Percentiles rank a stretch among this genome's conserved stretches.
Conservation (phyloP, 64 coral and sea anemone genomes). For the Montipora sp. region DNA sequence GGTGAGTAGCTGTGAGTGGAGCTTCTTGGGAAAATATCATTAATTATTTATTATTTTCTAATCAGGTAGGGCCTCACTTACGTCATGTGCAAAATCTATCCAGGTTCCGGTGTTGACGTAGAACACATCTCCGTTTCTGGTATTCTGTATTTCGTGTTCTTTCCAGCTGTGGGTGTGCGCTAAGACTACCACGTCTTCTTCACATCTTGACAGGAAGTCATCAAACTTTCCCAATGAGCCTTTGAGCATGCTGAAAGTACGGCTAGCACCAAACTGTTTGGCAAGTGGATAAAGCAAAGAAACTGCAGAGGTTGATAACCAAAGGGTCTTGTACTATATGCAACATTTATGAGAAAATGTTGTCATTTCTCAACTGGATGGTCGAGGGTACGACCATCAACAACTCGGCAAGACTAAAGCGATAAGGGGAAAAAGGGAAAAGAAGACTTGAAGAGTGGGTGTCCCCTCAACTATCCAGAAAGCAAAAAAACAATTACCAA, state of each 20-base stretch:
- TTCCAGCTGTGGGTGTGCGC: slow-evolving; percentile 13
- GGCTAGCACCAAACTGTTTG: slow-evolving; percentile 2
- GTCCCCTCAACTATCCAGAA: too few species aligned
- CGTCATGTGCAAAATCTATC: slow-evolving; percentile 13
- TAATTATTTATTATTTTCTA: neutral
- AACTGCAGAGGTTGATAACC: neutral
- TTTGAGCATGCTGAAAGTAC: slow-evolving; percentile 21
- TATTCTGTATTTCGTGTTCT: neutral
- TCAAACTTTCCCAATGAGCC: slow-evolving; percentile 10
- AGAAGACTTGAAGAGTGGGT: too few species aligned
- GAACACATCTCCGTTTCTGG: slow-evolving; percentile 3
- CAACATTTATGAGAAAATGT: neutral
- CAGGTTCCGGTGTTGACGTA: slow-evolving; percentile 24
- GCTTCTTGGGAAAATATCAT: too few species aligned
- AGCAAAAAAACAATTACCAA: too few species aligned
- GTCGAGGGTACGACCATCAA: neutral
- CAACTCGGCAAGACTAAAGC: neutral
- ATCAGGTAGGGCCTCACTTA: neutral
- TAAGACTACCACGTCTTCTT: slow-evolving; percentile 3
- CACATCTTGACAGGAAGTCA: slow-evolving; percentile 10
- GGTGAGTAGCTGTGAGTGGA: too few species aligned
- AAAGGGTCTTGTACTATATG: neutral
- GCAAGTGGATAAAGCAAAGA: neutral
- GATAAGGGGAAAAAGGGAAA: neutral
- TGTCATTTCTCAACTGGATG: neutral